Conservation (phyloP, 1,140 invertebrate species). For the Drosophila persimilis region DNA sequence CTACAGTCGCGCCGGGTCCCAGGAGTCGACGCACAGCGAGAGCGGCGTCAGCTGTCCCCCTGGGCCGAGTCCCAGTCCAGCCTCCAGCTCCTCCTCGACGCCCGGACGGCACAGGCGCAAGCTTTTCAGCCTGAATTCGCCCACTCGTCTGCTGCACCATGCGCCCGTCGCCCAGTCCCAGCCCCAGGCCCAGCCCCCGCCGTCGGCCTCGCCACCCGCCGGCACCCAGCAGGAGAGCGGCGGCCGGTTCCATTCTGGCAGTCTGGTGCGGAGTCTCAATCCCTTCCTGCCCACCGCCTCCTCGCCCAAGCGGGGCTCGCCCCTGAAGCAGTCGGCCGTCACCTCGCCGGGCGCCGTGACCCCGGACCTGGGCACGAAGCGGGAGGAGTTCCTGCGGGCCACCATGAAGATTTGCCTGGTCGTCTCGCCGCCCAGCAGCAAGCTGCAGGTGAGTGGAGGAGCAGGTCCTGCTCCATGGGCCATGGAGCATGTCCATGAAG, state of each 20-base stretch:
- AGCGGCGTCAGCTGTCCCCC: slow-evolving; percentile 44
- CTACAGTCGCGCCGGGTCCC: slow-evolving; percentile 74
- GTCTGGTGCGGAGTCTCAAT: slow-evolving; percentile 55
- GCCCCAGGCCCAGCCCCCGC: slow-evolving; percentile 17
- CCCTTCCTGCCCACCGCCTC: slow-evolving; percentile 53
- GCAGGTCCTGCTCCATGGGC: slow-evolving; percentile 32
- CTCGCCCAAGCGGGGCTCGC: slow-evolving; percentile 55
- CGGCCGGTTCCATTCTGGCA: slow-evolving; percentile 44
- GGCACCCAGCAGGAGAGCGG: slow-evolving; percentile 24
- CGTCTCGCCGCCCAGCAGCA: slow-evolving; percentile 80
- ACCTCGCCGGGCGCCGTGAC: slow-evolving; percentile 61
- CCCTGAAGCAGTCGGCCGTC: slow-evolving; percentile 51
- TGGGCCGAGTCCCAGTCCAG: slow-evolving; percentile 63
- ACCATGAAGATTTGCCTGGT: slow-evolving; percentile 83
- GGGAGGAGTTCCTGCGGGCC: slow-evolving; percentile 84
- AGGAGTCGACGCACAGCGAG: slow-evolving; percentile 75
- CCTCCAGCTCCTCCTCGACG: slow-evolving; percentile 68
- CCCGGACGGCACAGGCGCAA: slow-evolving; percentile 74
- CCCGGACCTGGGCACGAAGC: slow-evolving; percentile 79
- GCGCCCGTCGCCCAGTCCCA: slow-evolving; percentile 25
- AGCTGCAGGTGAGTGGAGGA: slow-evolving; percentile 76
- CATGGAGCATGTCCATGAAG: slow-evolving; percentile 15
- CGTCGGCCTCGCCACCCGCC: slow-evolving; percentile 18
- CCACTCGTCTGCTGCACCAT: slow-evolving; percentile 66
- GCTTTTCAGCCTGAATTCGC: slow-evolving; percentile 74